Conservation (phyloP, 2,113 vertebrate genomes). For the Budorcas taxicolor region DNA sequence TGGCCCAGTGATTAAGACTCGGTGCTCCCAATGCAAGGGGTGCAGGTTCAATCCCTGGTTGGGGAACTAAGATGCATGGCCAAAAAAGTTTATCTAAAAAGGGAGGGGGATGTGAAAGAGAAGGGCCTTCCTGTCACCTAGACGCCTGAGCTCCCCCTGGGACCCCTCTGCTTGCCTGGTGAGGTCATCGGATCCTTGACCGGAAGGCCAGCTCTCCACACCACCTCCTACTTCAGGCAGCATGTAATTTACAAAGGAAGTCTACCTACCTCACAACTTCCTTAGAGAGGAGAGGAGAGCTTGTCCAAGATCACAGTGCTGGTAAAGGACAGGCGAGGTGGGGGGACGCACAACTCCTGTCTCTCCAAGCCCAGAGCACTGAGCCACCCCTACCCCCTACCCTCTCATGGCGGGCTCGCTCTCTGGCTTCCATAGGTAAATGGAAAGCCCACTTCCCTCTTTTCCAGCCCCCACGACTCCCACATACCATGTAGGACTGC, state of each 20-base stretch:
- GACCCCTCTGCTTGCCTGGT: background rate
- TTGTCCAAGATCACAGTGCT: background rate
- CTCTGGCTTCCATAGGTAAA: background rate
- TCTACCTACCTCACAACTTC: background rate
- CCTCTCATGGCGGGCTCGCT: rapidly evolving
- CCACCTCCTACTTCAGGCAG: background rate
- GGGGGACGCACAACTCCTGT: background rate
- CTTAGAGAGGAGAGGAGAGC: background rate
- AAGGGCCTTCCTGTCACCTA: background rate
- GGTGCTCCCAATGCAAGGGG: background rate
- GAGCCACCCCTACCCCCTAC: background rate
- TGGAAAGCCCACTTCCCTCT: background rate
- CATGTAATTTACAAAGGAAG: background rate
- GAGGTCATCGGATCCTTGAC: rapidly evolving
- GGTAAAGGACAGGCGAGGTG: background rate
- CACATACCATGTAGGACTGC: background rate
- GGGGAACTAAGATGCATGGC: background rate
- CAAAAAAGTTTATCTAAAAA: background rate
- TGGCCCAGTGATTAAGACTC: background rate
- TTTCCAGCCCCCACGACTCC: background rate
- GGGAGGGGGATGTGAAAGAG: background rate
- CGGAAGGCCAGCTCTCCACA: background rate
- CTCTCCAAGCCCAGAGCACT: background rate
- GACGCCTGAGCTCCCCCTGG: background rate
- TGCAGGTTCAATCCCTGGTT: background rate